Evolutionary conservation across 2,797 vertebrate species (phyloP).

Genomic region (Cygnus olor): DNA sequence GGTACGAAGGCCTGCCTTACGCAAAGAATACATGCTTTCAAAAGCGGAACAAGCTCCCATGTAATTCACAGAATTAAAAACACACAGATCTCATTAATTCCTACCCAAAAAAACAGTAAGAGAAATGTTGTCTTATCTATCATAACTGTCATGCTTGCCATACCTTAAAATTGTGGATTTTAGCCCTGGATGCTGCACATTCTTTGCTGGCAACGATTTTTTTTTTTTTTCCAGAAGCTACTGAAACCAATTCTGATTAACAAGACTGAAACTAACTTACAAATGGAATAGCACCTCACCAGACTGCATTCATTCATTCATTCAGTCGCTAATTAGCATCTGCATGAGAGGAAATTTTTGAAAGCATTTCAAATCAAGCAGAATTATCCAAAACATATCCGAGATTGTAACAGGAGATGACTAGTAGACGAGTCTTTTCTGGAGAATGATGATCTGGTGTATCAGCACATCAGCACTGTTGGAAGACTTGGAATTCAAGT

Average conservation of each 20-base stretch:
- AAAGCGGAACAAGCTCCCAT: not conserved
- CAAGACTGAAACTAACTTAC: constrained; percentile 18
- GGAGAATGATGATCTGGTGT: not conserved
- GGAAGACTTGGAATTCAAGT: constrained; percentile 34
- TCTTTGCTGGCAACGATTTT: not conserved
- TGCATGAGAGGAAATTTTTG: not conserved
- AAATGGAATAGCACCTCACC: not conserved
- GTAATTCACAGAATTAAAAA: not conserved
- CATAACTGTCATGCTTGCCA: not conserved
- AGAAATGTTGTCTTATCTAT: not conserved
- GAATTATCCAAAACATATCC: constrained; percentile 8
- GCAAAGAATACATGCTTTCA: constrained; percentile 32
- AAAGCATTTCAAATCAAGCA: not conserved
- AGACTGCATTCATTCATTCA: not conserved
- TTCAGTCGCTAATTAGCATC: not conserved
- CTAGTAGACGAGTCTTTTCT: constrained; percentile 17
- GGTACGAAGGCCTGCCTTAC: not conserved
- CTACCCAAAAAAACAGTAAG: not conserved
- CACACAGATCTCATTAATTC: not conserved
- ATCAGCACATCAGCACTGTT: not conserved
- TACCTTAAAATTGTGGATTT: not conserved
- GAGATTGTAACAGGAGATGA: not conserved
- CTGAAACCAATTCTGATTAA: not conserved
- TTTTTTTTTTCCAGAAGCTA: not conserved
- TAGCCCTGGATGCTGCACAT: not conserved